phyloP scores from a whole-genome alignment of 1,140 invertebrate species.

The Drosophila pruinosa region DNA sequence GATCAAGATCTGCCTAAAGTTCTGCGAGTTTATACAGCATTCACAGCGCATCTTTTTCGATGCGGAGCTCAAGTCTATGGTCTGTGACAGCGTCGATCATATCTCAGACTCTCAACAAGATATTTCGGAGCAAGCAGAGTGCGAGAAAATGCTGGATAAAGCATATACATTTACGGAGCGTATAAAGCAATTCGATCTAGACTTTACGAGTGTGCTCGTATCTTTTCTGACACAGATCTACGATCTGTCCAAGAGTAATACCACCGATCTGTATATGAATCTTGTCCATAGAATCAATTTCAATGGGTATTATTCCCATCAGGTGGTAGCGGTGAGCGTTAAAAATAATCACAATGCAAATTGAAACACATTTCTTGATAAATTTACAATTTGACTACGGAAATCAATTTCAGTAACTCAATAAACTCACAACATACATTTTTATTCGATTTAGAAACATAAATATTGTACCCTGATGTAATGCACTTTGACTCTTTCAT shows the following conservation, averaged over 20 bases:
- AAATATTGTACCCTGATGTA: background rate
- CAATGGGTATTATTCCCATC: slow-evolving; percentile 91
- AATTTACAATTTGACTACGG: background rate
- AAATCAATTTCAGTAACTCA: background rate
- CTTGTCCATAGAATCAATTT: slow-evolving; percentile 92
- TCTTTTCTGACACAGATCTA: slow-evolving; percentile 90
- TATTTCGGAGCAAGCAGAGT: slow-evolving; percentile 56
- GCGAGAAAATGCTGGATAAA: slow-evolving; percentile 62
- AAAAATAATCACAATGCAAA: background rate
- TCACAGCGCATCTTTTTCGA: slow-evolving; percentile 82
- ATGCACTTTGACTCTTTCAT: background rate
- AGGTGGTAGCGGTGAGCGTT: slow-evolving; percentile 84
- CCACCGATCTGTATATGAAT: slow-evolving; percentile 91
- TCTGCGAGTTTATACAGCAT: slow-evolving; percentile 91
- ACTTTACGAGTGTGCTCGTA: slow-evolving; percentile 89
- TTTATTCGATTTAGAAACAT: background rate
- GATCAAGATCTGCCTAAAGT: slow-evolving; percentile 93
- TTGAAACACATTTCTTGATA: background rate
- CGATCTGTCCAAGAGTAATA: slow-evolving; percentile 86
- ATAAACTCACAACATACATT: background rate
- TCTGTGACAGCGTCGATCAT: slow-evolving; percentile 75
- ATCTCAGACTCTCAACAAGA: slow-evolving; percentile 67
- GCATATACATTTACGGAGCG: slow-evolving; percentile 88
- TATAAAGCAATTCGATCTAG: slow-evolving; percentile 87
- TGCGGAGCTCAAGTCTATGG: slow-evolving; percentile 83